Percentiles rank a stretch among this genome's conserved stretches.
phyloP scores from a whole-genome alignment of 1,140 invertebrate genomes.

The Delia radicum region DNA sequence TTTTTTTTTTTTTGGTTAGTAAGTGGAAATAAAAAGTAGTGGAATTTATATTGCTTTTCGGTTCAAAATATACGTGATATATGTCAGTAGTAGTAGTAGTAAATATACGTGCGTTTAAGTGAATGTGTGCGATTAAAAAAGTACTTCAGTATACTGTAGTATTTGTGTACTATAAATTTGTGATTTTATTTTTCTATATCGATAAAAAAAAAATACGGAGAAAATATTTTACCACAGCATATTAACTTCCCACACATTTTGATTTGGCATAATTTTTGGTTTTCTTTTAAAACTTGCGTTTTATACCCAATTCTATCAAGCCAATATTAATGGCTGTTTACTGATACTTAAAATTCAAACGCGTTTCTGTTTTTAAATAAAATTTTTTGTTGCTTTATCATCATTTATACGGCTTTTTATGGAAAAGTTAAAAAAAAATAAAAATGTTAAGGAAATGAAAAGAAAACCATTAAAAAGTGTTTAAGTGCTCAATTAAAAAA shows the following conservation, averaged over 20 bases:
- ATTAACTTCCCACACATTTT: background rate
- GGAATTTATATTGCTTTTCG: background rate
- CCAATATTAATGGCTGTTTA: background rate
- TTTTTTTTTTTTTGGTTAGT: no score
- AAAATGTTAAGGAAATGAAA: background rate
- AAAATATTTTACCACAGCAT: no score
- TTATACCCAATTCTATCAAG: background rate
- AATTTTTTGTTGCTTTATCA: background rate
- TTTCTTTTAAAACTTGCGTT: background rate
- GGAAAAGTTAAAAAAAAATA: background rate
- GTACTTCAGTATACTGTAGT: background rate
- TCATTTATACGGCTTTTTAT: background rate
- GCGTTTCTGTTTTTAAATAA: background rate
- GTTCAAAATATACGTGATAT: background rate
- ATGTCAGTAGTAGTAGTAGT: background rate
- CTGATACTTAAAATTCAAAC: background rate
- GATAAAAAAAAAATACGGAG: background rate
- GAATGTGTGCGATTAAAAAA: background rate
- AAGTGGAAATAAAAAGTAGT: background rate
- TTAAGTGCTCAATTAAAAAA: conserved; percentile 30
- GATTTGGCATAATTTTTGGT: background rate
- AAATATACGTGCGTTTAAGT: background rate
- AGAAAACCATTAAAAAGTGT: background rate
- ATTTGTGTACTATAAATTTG: background rate
- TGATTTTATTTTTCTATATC: background rate